Evolutionary conservation across 35 echinoderm and acorn worm species (phyloP), one percentile per base, ranked within the genome.

Genomic region (Ptychodera flava): DNA sequence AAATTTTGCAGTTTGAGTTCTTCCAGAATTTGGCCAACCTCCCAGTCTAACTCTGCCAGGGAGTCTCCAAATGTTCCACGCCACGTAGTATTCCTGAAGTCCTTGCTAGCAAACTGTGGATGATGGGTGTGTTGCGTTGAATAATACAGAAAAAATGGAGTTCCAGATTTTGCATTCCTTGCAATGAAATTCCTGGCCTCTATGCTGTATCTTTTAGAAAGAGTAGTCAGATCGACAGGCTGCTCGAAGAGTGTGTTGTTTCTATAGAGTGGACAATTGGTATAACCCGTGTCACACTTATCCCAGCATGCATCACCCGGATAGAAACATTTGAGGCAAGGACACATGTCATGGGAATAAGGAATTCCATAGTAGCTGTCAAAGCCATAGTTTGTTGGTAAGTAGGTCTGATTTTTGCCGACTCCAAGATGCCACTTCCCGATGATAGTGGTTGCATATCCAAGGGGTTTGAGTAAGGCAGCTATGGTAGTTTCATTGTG

Each of bases 401-500:
- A 81, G 77, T 88, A 95, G 35, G 80, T 87, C 1, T 82, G 64
- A n/a, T 77, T 76, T 35, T 95, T 90, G 0, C 93, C 93, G 1
- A 95, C 87, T 85, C 93, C 93, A 1, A 95, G 85, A 36, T 95
- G 93, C 93, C 93, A 95, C 78, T 95, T 95, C 30, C 93, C 93
- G 1, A 95, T 80, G 1, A 92, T 89, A 0, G 90, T 90, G 53
- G 90, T 89, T 36, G 76, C 85, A 84, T 95, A 95, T 0, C 90
- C 90, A 14, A 38, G 31, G 14, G 90, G 85, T 28, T 92, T 91
- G 0, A 95, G 81, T 29, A 92, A 35, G 28, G 91, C 88, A 30
- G 93, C 90, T 83, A 95, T 87, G 6, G 90, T 92, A 27, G 85
- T 92, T 37, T 95, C 93, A 82, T 92, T 92, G 34, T 84, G 38